phyloP scores from a whole-genome alignment of 2,888 invertebrate species.

The Eilema sororculum region DNA sequence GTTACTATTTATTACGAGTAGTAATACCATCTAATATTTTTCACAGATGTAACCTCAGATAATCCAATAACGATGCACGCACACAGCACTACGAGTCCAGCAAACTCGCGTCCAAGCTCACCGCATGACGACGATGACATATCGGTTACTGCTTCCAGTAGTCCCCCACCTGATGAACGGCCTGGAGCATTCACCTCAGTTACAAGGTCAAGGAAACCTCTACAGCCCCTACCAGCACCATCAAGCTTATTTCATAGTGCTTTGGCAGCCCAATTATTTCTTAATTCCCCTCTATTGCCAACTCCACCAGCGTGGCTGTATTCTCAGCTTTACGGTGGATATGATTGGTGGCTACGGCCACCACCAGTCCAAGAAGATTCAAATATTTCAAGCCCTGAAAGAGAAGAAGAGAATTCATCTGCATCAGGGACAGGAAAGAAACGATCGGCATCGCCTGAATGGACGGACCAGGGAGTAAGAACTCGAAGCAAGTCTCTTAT shows the following conservation, averaged over 20 bases:
- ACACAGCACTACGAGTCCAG: conserved; percentile 91
- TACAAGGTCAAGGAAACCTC: conserved; percentile 76
- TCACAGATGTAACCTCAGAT: conserved; percentile 76
- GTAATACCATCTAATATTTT: conserved; percentile 14
- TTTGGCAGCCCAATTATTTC: conserved; percentile 90
- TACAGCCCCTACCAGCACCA: conserved; percentile 80
- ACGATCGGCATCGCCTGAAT: conserved; percentile 85
- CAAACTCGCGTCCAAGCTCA: conserved; percentile 87
- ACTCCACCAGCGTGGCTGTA: conserved; percentile 93
- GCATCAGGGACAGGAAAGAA: conserved; percentile 80
- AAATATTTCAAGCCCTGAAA: conserved; percentile 76
- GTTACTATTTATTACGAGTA: not conserved
- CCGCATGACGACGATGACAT: conserved; percentile 88
- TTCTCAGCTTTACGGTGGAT: conserved; percentile 91
- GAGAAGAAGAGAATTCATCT: conserved; percentile 77
- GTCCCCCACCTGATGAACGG: conserved; percentile 84
- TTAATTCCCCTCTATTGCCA: conserved; percentile 91
- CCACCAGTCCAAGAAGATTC: conserved; percentile 79
- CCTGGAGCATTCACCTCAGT: conserved; percentile 87
- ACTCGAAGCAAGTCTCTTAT: conserved; percentile 80
- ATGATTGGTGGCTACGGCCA: conserved; percentile 90
- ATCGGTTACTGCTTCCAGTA: conserved; percentile 88
- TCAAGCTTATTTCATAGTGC: conserved; percentile 84
- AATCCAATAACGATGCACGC: conserved; percentile 85
- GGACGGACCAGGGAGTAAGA: conserved; percentile 78